phyloP scores from a whole-genome alignment of 2,113 vertebrate species.

The Mohoua ochrocephala region DNA sequence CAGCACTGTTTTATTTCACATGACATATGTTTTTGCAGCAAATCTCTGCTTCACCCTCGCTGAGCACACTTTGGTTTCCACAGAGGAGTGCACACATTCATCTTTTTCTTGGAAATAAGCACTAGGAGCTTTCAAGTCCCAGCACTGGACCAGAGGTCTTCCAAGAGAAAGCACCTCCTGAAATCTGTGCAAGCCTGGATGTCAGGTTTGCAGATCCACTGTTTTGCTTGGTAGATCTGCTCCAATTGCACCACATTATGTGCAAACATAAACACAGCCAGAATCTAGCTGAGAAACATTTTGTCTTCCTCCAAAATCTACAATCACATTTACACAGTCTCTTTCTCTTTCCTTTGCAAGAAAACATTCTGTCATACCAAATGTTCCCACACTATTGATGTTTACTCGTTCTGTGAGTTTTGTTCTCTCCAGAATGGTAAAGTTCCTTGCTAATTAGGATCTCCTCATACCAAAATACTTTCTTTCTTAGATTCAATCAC shows the following conservation, averaged over 20 bases:
- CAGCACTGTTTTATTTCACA: neutral
- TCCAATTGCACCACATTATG: constrained; percentile 6
- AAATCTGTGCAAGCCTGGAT: neutral
- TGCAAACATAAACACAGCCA: constrained; percentile 22
- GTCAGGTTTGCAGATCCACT: neutral
- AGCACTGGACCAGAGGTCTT: neutral
- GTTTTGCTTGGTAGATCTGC: constrained; percentile 9
- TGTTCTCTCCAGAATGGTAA: neutral
- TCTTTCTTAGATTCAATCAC: neutral
- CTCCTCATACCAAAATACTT: neutral
- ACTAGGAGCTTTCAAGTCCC: neutral
- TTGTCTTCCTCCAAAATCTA: constrained; percentile 27
- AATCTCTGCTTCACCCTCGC: neutral
- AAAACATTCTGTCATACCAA: constrained; percentile 64
- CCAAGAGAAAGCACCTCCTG: neutral
- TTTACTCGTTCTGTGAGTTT: neutral
- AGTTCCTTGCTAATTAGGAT: neutral
- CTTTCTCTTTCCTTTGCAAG: neutral
- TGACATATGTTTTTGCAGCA: neutral
- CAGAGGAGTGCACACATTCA: neutral
- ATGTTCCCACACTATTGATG: constrained; percentile 31
- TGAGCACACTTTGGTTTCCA: neutral
- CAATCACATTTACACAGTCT: constrained; percentile 1
- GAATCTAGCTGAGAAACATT: constrained; percentile 27
- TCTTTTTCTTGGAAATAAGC: neutral